A percentile compares a stretch with the other conserved stretches of the same genome.
phyloP scores from a whole-genome alignment of 2,113 vertebrate species.

The Phylloscopus whistleri region DNA sequence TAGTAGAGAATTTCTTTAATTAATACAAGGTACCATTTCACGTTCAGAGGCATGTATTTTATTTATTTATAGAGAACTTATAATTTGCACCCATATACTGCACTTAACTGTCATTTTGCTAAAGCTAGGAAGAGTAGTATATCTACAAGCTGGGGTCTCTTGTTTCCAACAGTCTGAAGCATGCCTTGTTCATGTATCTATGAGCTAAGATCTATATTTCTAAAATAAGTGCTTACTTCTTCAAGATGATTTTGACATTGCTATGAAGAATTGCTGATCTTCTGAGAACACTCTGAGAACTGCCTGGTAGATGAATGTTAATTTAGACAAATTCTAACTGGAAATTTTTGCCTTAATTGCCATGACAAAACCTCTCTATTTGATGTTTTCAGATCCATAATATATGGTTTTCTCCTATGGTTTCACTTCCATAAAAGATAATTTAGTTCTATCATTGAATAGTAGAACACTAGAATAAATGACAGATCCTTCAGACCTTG shows the following conservation, averaged over 20 bases:
- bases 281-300: not conserved
- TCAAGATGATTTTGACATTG: not conserved
- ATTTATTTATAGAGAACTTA: not conserved
- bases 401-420: not conserved
- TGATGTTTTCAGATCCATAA: not conserved
- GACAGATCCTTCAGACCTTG: not conserved
- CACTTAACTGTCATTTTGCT: not conserved
- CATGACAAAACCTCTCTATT: not conserved
- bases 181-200: not conserved
- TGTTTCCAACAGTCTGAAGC: not conserved
- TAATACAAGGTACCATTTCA: not conserved
- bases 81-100: not conserved
- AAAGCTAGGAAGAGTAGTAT: not conserved
- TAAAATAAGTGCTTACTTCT: not conserved
- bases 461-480: not conserved
- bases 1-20: slow-evolving; percentile 56
- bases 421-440: not conserved
- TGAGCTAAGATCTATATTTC: not conserved
- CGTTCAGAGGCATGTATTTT: not conserved
- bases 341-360: not conserved
- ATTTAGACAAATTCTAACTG: not conserved
- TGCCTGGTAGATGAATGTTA: not conserved
- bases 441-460: not conserved
- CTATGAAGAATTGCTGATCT: not conserved
- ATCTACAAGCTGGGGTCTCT: not conserved